Conservation (phyloP, 2,113 vertebrate genomes). For the Anser cygnoides region DNA sequence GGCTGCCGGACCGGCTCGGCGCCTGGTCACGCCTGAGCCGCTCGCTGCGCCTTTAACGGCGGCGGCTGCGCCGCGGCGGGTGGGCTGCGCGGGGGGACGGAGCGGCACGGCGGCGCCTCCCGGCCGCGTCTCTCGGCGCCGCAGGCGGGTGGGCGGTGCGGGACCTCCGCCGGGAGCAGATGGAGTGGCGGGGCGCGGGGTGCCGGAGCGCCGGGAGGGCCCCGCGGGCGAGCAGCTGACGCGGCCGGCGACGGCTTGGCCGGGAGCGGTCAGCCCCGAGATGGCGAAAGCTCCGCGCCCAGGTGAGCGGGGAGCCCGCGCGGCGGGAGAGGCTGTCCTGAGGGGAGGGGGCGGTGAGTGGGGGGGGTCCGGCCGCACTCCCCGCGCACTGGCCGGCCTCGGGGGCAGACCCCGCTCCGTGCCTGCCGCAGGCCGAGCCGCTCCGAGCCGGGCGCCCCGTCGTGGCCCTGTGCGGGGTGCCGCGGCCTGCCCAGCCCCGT, state of each 20-base stretch:
- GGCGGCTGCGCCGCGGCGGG: constrained; percentile 20
- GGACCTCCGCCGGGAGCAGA: constrained; percentile 33
- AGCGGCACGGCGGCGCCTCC: background rate
- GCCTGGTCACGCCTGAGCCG: background rate
- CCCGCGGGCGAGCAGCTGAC: background rate
- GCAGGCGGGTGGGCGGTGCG: background rate
- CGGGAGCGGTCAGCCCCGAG: background rate
- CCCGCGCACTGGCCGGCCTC: background rate
- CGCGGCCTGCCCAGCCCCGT: no score
- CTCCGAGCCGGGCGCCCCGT: no score
- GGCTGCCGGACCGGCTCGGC: background rate
- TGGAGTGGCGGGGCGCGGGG: background rate
- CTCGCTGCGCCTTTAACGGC: constrained; percentile 12
- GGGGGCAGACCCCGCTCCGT: background rate
- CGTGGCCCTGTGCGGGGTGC: no score
- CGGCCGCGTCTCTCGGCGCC: background rate
- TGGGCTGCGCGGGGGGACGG: background rate
- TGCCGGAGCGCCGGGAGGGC: background rate
- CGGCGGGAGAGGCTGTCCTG: background rate
- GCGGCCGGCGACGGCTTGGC: background rate
- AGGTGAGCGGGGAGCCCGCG: constrained; percentile 55
- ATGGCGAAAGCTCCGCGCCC: constrained; percentile 71
- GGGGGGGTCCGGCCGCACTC: background rate
- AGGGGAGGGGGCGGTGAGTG: background rate
- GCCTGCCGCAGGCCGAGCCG: no score